Conservation (phyloP, 2,113 vertebrate genomes). For the Bufo bufo region DNA sequence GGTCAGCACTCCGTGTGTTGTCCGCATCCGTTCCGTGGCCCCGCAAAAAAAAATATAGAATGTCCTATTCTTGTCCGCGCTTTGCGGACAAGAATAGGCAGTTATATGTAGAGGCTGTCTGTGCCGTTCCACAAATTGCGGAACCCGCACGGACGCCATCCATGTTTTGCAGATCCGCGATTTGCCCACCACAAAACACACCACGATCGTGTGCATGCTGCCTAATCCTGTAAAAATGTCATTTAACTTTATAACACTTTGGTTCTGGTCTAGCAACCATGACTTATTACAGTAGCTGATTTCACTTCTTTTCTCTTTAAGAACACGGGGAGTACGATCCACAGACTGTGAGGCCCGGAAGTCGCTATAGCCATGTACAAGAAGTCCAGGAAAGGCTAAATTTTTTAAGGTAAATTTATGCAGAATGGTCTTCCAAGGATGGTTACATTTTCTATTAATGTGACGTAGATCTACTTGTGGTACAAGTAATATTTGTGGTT, state of each 20-base stretch:
- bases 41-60: too few relatives aligned
- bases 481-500: not conserved
- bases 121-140: too few relatives aligned
- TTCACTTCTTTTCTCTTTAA: slow-evolving; percentile 54
- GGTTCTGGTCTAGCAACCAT: not conserved
- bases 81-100: too few relatives aligned
- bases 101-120: too few relatives aligned
- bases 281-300: not conserved
- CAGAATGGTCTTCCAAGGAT: not conserved
- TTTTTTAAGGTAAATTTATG: slow-evolving; percentile 84
- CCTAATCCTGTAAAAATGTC: too few relatives aligned
- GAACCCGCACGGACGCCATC: too few relatives aligned
- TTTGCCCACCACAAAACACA: too few relatives aligned
- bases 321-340: slow-evolving; percentile 98
- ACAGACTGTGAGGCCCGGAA: slow-evolving; percentile 94
- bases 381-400: slow-evolving; percentile 98
- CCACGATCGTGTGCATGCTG: too few relatives aligned
- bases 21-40: too few relatives aligned
- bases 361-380: slow-evolving; percentile 97
- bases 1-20: too few relatives aligned
- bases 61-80: too few relatives aligned
- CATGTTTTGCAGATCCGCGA: too few relatives aligned
- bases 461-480: not conserved
- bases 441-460: not conserved
- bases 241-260: not conserved